These are phyloP conservation scores for Vanacampus margaritifer DNA, from an alignment of 2,113 vertebrate genomes.

Conservation along the genomic window DNA sequence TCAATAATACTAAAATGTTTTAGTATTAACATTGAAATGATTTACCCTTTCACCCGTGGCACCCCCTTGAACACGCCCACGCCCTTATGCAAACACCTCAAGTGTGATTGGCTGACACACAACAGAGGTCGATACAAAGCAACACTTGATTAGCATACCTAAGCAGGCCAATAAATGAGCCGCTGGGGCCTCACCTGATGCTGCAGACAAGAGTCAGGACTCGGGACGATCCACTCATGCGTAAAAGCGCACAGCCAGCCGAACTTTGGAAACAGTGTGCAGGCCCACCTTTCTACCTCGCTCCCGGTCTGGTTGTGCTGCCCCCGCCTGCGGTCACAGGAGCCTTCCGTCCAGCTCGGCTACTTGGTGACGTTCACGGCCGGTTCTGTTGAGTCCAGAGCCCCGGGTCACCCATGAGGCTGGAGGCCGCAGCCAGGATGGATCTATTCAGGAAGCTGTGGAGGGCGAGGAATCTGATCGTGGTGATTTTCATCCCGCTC, in stretches of 20 bases:
- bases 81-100: constrained; percentile 17
- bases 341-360: neutral
- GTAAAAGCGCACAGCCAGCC: constrained; percentile 40
- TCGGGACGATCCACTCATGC: constrained; percentile 20
- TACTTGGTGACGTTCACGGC: constrained; percentile 13
- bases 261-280: neutral
- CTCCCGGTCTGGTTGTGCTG: neutral
- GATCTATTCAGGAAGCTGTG: constrained; percentile 81
- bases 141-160: constrained; percentile 52
- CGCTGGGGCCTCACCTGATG: constrained; percentile 41
- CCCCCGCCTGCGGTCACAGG: neutral
- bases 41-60: neutral
- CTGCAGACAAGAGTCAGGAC: neutral
- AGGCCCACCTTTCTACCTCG: neutral
- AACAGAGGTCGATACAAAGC: constrained; percentile 35
- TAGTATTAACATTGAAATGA: no score
- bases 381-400: constrained; percentile 29
- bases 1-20: no score
- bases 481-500: constrained; percentile 86
- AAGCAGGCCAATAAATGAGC: constrained; percentile 40
- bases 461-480: constrained; percentile 81
- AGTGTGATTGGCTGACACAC: constrained; percentile 54
- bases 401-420: constrained; percentile 63
- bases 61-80: neutral
- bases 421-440: constrained; percentile 77